A percentile compares a stretch with the other conserved stretches of the same genome.
These are phyloP conservation scores for Hestina assimilis DNA, from an alignment of 1,140 invertebrate genomes.

Conservation along the genomic window DNA sequence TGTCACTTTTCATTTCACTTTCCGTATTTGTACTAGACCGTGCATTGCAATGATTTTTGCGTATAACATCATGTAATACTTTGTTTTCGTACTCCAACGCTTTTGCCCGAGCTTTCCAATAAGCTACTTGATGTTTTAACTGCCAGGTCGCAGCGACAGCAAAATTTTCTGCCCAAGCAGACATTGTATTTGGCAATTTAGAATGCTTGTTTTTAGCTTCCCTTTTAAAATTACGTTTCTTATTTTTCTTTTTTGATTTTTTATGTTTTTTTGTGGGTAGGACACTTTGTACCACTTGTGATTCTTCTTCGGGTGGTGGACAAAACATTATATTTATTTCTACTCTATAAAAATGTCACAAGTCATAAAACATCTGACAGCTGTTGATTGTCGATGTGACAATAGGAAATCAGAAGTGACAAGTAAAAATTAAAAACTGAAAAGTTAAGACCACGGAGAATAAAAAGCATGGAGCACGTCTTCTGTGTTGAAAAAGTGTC, in stretches of 20 bases:
- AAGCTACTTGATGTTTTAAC: constrained; percentile 79
- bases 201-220: constrained; percentile 25
- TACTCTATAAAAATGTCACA: too few species aligned
- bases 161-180: constrained; percentile 60
- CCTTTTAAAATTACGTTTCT: constrained; percentile 27
- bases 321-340: constrained; percentile 27
- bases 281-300: constrained; percentile 20
- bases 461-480: too few species aligned
- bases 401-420: too few species aligned
- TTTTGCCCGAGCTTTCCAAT: constrained; percentile 83
- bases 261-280: constrained; percentile 20
- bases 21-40: constrained; percentile 12
- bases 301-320: constrained; percentile 23
- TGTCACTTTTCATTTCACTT: constrained; percentile 7
- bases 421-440: too few species aligned
- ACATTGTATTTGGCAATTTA: constrained; percentile 46
- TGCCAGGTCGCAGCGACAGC: constrained; percentile 72
- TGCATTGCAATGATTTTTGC: constrained; percentile 55
- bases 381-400: not conserved
- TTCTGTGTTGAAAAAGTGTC: too few species aligned
- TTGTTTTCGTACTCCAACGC: constrained; percentile 83
- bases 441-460: too few species aligned
- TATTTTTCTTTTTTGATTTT: constrained; percentile 24
- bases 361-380: not conserved
- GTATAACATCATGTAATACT: constrained; percentile 74